Evolutionary conservation across 2,113 vertebrate species (phyloP), one percentile per base, ranked within the genome.

Genomic region (crab-eating macaque (Macaca fascicularis)): DNA sequence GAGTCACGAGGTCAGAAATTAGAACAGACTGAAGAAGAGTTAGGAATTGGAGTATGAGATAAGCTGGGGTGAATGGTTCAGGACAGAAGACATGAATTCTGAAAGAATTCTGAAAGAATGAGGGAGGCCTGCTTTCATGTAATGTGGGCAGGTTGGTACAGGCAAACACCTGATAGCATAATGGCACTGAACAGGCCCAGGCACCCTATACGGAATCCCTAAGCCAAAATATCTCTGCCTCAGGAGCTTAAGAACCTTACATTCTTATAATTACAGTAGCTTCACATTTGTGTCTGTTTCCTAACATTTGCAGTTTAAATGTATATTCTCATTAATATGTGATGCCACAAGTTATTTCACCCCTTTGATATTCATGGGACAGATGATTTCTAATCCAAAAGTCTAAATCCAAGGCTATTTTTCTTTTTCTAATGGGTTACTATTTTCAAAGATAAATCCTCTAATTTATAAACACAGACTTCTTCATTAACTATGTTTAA

Each of bases 51-150:
- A 59, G 50, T 81, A 50, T 67, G 76, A 98, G 97, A 97, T 98
- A 98, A 97, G 92, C 95, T 78, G 87, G 83, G 94, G 87, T 96
- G 80, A 96, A 95, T 92, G 96, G 96, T 97, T 97, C 90, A 97
- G 94, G 90, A 87, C 17, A 96, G 94, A 94, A 97, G 89, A 72
- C 94, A 92, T 95, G 84, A 88, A 97, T 98, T 96, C 92, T 84
- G 80, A 95, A 98, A 97, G 84, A 90, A 97, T 98, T 96, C 90
- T 84, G 83, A 95, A 98, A 97, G 95, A 95, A 95, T 96, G 97
- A 97, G 92, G 92, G 94, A 96, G 95, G 94, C 90, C 87, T 93
- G 92, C 95, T 97, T 96, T 90, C 87, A 87, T 90, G 84, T 61
- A 81, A 40, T 8, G 61, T 95, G 95, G 95, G 90, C 97, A 97